phyloP scores from a whole-genome alignment of 2,113 vertebrate genomes.

The Ariopsis seemanni region DNA sequence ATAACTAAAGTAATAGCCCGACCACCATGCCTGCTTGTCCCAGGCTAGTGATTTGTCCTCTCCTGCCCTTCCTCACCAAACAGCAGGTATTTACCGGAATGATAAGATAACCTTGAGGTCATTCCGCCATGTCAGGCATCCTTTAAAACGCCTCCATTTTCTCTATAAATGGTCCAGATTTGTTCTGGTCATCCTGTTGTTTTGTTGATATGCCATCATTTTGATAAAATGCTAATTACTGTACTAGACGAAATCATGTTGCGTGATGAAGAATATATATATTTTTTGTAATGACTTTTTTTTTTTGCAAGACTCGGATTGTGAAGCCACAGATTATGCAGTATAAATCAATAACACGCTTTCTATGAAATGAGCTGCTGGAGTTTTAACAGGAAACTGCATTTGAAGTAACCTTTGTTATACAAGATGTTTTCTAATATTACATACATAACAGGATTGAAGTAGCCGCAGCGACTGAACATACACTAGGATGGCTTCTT shows the following conservation, averaged over 20 bases:
- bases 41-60: constrained; percentile 59
- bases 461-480: not conserved
- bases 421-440: not conserved
- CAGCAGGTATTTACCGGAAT: constrained; percentile 56
- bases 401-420: constrained; percentile 22
- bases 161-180: not conserved
- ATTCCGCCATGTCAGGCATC: constrained; percentile 33
- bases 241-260: not conserved
- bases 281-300: not conserved
- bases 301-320: not conserved
- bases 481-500: not conserved
- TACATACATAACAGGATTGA: not conserved
- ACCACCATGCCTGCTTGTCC: constrained; percentile 51
- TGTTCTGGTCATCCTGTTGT: not conserved
- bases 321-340: not conserved
- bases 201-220: not conserved
- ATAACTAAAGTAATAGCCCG: not conserved
- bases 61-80: constrained; percentile 43
- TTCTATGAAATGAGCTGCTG: not conserved
- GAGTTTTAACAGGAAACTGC: not conserved
- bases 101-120: constrained; percentile 49
- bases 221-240: not conserved
- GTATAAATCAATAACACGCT: not conserved
- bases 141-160: not conserved
- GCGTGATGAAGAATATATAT: not conserved